These are phyloP conservation scores for Ictalurus furcatus DNA, from an alignment of 2,113 vertebrate genomes.

Conservation along the genomic window DNA sequence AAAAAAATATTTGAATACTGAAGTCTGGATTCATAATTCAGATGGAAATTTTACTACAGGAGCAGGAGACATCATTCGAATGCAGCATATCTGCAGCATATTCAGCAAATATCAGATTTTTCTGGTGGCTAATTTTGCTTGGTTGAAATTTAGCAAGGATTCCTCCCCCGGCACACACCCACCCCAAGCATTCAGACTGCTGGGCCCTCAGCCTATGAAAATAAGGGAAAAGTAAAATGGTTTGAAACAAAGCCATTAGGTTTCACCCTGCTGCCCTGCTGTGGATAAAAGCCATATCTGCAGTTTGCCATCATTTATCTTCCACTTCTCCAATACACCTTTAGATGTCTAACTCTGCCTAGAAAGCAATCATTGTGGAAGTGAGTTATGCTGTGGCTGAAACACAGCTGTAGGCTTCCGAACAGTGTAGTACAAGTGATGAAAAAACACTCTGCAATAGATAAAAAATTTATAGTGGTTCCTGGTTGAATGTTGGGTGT, in stretches of 20 bases:
- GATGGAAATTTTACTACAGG: not conserved
- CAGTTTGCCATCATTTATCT: slow-evolving; percentile 62
- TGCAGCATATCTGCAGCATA: not conserved
- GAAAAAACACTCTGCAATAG: not conserved
- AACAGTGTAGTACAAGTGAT: not conserved
- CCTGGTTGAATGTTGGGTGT: too few species aligned
- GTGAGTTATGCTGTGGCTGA: slow-evolving; percentile 6
- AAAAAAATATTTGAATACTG: not conserved
- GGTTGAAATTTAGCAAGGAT: slow-evolving; percentile 38
- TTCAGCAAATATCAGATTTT: slow-evolving; percentile 34
- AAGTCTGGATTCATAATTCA: not conserved
- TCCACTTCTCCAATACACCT: slow-evolving; percentile 39
- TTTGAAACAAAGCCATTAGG: slow-evolving; percentile 66
- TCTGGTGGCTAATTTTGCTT: slow-evolving; percentile 19
- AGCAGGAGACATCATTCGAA: slow-evolving; percentile 8
- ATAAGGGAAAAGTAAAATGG: slow-evolving; percentile 62
- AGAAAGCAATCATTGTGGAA: not conserved
- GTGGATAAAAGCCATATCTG: slow-evolving; percentile 58
- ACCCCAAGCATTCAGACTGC: slow-evolving; percentile 44
- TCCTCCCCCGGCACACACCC: slow-evolving; percentile 29
- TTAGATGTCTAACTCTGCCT: not conserved
- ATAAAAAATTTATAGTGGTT: not conserved
- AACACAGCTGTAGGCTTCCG: slow-evolving; percentile 8
- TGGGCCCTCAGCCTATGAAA: slow-evolving; percentile 53
- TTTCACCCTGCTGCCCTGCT: slow-evolving; percentile 58